Evolutionary conservation across 2,888 invertebrate genomes (phyloP).

Genomic region (Leptinotarsa tumamoca): DNA sequence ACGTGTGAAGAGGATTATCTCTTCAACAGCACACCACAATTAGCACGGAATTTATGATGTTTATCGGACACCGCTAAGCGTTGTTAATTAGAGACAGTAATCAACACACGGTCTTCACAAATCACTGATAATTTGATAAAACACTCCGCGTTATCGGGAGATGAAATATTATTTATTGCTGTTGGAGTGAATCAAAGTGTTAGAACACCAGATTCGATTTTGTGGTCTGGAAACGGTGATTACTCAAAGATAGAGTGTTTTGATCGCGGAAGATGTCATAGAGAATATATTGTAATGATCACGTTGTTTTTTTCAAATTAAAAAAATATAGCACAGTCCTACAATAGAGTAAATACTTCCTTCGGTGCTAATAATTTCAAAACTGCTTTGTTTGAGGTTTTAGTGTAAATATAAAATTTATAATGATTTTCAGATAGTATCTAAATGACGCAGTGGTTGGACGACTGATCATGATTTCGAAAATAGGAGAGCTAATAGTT

Average conservation of each 20-base stretch:
- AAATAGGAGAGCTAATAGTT: no score
- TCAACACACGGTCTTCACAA: slow-evolving; percentile 40
- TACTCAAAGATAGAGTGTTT: background rate
- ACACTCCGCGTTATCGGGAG: slow-evolving; percentile 37
- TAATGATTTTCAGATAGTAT: no score
- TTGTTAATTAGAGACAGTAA: slow-evolving; percentile 37
- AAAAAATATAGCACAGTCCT: no score
- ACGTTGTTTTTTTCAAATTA: no score
- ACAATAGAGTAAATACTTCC: no score
- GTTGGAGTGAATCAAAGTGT: slow-evolving; percentile 19
- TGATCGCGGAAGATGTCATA: background rate
- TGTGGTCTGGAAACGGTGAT: slow-evolving; percentile 4
- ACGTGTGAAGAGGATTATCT: slow-evolving; percentile 49
- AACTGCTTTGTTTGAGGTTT: no score
- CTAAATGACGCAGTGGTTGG: no score
- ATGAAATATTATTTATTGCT: slow-evolving; percentile 39
- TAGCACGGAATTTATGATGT: slow-evolving; percentile 40
- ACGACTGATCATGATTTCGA: no score
- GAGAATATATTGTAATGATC: background rate
- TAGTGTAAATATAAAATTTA: no score
- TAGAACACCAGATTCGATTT: slow-evolving; percentile 22
- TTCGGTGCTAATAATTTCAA: no score
- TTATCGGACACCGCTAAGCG: slow-evolving; percentile 38
- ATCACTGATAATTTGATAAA: slow-evolving; percentile 40
- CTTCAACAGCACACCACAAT: slow-evolving; percentile 44